phyloP scores from a whole-genome alignment of 2,888 invertebrate genomes.

The Dilophus febrilis region DNA sequence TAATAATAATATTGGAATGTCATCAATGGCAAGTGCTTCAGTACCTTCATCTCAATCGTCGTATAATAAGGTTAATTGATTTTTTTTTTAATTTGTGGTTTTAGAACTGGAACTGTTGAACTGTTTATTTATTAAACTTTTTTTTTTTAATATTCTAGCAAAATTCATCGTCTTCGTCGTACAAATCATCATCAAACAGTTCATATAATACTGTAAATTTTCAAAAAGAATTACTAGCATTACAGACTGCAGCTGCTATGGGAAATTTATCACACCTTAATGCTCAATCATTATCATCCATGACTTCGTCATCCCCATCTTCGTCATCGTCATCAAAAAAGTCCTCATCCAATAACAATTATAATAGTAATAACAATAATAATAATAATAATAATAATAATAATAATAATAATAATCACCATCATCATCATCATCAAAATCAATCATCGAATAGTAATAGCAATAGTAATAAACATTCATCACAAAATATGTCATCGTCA shows the following conservation, averaged over 20 bases:
- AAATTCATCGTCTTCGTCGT: conserved; percentile 4
- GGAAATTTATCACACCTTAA: background rate
- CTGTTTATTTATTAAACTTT: too few species aligned
- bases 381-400: too few species aligned
- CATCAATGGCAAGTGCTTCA: background rate
- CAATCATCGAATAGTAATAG: conserved; percentile 3
- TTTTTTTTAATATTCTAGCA: too few species aligned
- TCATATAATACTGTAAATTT: conserved; percentile 27
- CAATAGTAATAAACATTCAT: conserved; percentile 3
- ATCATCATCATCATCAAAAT: conserved; percentile 5
- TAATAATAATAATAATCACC: too few species aligned
- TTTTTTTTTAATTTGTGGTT: background rate
- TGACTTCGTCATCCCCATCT: conserved; percentile 9
- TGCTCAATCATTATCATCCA: conserved; percentile 5
- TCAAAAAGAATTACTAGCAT: conserved; percentile 30
- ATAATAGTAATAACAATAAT: background rate
- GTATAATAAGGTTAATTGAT: background rate
- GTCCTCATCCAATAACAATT: background rate
- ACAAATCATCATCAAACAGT: conserved; percentile 6
- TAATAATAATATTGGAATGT: background rate
- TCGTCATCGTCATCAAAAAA: conserved; percentile 12
- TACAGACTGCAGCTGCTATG: conserved; percentile 29
- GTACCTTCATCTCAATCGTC: conserved; percentile 2
- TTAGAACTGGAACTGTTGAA: too few species aligned
- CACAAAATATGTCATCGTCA: conserved; percentile 1